These are phyloP conservation scores for Odocoileus virginianus DNA, from an alignment of 2,113 vertebrate species.

Conservation along the genomic window DNA sequence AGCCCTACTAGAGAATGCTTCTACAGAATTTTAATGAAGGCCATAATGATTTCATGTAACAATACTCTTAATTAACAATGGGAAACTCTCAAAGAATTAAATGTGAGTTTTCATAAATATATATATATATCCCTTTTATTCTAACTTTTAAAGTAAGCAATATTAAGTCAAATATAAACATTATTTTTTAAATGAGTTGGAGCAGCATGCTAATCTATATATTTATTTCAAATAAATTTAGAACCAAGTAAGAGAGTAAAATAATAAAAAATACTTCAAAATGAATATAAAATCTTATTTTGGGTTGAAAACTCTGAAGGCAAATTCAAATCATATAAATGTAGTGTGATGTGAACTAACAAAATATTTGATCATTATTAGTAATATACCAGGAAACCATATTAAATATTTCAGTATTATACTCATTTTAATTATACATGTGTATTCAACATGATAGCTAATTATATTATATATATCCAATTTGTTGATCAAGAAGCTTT, in stretches of 20 bases:
- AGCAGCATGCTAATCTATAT: background rate
- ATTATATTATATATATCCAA: background rate
- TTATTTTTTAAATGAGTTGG: background rate
- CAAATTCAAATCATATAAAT: background rate
- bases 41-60: background rate
- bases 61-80: background rate
- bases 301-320: background rate
- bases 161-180: background rate
- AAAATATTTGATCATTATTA: background rate
- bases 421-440: background rate
- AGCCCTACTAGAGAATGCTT: background rate
- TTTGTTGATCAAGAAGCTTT: background rate
- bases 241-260: background rate
- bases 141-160: background rate
- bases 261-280: background rate
- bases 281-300: background rate
- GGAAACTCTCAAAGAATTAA: background rate
- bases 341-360: background rate
- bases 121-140: background rate
- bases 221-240: background rate
- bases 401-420: background rate
- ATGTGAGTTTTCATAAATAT: background rate
- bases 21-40: conserved; percentile 1
- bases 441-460: background rate
- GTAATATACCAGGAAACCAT: background rate